Conservation (phyloP, 2,888 invertebrate species). For the Ariolimax columbianus region DNA sequence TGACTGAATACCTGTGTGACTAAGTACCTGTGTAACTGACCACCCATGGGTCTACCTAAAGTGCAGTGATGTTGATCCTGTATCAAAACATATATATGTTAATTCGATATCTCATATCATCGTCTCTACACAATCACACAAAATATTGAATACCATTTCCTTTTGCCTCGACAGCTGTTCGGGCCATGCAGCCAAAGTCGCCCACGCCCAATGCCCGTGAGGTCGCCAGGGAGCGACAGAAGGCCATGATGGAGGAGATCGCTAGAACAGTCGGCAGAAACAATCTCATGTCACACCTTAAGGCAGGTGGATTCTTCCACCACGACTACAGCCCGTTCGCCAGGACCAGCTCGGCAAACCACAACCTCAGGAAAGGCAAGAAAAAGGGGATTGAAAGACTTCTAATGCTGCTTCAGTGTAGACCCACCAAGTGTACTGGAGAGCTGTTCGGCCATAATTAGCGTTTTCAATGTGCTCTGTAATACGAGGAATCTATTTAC, state of each 20-base stretch:
- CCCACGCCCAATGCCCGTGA: not conserved
- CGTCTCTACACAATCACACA: no score
- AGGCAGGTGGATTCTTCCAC: not conserved
- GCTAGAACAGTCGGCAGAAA: not conserved
- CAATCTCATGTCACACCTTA: not conserved
- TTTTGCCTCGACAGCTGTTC: conserved; percentile 6
- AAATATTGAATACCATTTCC: no score
- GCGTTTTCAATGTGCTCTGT: no score
- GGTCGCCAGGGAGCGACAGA: conserved; percentile 11
- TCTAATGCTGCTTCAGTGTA: not conserved
- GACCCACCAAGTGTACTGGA: not conserved
- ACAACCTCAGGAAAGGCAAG: not conserved
- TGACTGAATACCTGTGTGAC: no score
- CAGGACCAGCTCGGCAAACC: not conserved
- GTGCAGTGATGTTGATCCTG: no score
- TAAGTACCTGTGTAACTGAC: no score
- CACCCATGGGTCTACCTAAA: no score
- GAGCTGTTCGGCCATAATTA: not conserved
- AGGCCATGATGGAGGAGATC: conserved; percentile 31
- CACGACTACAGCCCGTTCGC: not conserved
- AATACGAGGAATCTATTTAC: no score
- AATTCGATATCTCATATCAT: no score
- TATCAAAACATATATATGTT: no score
- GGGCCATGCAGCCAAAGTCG: conserved; percentile 17
- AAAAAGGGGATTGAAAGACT: not conserved